These are phyloP conservation scores for Synodontis membranacea DNA, from an alignment of 2,113 vertebrate species.

Conservation along the genomic window DNA sequence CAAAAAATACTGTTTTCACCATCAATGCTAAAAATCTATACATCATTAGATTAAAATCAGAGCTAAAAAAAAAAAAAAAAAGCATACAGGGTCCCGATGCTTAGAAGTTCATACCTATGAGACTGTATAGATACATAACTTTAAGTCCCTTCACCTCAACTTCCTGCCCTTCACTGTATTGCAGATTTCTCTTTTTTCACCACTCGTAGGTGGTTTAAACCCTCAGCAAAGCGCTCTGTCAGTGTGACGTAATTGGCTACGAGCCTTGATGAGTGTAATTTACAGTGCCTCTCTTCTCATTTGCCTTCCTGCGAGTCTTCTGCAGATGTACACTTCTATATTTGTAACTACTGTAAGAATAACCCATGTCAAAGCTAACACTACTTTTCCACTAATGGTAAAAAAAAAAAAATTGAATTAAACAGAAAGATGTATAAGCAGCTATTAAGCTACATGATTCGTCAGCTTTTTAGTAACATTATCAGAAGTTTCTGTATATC, in stretches of 20 bases:
- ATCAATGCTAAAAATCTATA: slow-evolving; percentile 3
- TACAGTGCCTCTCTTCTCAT: slow-evolving; percentile 59
- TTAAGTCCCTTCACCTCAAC: background rate
- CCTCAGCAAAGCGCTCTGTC: slow-evolving; percentile 47
- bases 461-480: background rate
- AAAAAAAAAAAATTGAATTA: background rate
- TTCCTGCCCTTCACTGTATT: background rate
- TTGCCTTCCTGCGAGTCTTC: slow-evolving; percentile 57
- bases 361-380: slow-evolving; percentile 38
- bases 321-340: slow-evolving; percentile 70
- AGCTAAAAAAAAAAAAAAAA: slow-evolving; percentile 72
- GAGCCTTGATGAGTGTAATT: slow-evolving; percentile 59
- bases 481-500: background rate
- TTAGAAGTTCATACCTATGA: slow-evolving; percentile 62
- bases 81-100: slow-evolving; percentile 64
- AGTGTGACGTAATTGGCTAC: slow-evolving; percentile 50
- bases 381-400: slow-evolving; percentile 45
- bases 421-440: background rate
- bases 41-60: slow-evolving; percentile 54
- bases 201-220: background rate
- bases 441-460: background rate
- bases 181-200: background rate
- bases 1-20: background rate
- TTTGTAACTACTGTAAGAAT: slow-evolving; percentile 64
- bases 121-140: slow-evolving; percentile 64